phyloP scores from a whole-genome alignment of 2,888 invertebrate species.

The Poecilus cupreus region DNA sequence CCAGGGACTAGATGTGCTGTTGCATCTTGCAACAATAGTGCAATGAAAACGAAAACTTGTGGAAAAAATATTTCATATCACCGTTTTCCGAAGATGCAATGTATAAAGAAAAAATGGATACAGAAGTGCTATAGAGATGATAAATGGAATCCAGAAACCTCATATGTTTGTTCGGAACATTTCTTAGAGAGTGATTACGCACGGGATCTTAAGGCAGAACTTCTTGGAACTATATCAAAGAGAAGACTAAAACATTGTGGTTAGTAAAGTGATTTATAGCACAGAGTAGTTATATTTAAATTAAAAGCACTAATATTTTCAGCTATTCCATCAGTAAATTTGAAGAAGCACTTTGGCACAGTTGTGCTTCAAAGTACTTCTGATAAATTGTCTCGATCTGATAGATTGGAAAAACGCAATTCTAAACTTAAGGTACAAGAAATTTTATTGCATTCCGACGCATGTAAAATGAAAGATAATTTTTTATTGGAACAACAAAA shows the following conservation, averaged over 20 bases:
- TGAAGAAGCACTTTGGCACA: no score
- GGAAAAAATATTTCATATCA: background rate
- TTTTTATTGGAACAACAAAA: no score
- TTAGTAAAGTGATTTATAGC: background rate
- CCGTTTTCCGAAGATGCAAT: slow-evolving; percentile 43
- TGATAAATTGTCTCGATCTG: background rate
- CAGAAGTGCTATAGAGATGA: slow-evolving; percentile 35
- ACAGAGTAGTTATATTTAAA: background rate
- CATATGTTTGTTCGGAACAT: slow-evolving; percentile 57
- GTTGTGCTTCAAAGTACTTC: background rate
- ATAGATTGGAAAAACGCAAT: no score
- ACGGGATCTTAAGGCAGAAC: slow-evolving; percentile 46
- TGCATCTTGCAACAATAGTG: slow-evolving; percentile 22
- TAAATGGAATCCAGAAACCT: slow-evolving; percentile 48
- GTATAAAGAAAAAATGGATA: slow-evolving; percentile 38
- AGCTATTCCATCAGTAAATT: slow-evolving; percentile 27
- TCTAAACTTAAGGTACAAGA: no score
- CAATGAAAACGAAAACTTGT: background rate
- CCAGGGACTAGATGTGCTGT: slow-evolving; percentile 39
- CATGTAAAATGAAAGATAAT: no score
- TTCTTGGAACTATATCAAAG: slow-evolving; percentile 34
- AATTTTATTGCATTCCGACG: no score
- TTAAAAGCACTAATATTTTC: background rate
- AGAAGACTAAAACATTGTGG: slow-evolving; percentile 8
- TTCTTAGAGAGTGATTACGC: slow-evolving; percentile 54